These are phyloP conservation scores for Periplaneta americana DNA, from an alignment of 1,140 invertebrate genomes.

Conservation along the genomic window DNA sequence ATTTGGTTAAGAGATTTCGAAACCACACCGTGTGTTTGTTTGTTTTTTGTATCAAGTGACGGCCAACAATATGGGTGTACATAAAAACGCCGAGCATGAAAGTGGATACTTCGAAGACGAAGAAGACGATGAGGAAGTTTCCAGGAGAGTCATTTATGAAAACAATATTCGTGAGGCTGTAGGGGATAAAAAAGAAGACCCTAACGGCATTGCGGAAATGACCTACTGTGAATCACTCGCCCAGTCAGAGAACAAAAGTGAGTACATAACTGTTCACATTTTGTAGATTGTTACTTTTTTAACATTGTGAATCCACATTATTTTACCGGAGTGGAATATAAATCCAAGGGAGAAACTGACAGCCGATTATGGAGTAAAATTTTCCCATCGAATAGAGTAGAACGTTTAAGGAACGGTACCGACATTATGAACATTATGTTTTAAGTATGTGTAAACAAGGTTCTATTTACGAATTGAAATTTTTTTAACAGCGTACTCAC, in stretches of 20 bases:
- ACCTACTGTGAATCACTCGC: not conserved
- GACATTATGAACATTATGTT: too few relatives aligned
- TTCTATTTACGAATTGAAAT: too few relatives aligned
- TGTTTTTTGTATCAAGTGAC: not conserved
- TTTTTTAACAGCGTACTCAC: too few relatives aligned
- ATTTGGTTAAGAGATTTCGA: not conserved
- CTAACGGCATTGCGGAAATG: not conserved
- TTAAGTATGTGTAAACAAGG: too few relatives aligned
- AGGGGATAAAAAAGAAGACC: not conserved
- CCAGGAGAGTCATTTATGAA: not conserved
- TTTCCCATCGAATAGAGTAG: too few relatives aligned
- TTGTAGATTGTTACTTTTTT: too few relatives aligned
- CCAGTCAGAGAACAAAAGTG: not conserved
- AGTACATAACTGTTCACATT: not conserved
- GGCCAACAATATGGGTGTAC: constrained; percentile 22
- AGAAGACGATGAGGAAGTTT: constrained; percentile 28
- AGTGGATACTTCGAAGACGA: constrained; percentile 37
- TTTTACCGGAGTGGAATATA: too few relatives aligned
- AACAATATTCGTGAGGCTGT: not conserved
- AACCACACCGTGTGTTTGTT: not conserved
- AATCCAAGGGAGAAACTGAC: too few relatives aligned
- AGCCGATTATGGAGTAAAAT: too few relatives aligned
- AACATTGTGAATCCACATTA: too few relatives aligned
- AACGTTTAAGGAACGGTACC: too few relatives aligned
- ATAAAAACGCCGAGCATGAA: constrained; percentile 34